A percentile compares a stretch with the other conserved stretches of the same genome.
Conservation (phyloP, 2,797 vertebrate species). For the Gallinago solitaria region DNA sequence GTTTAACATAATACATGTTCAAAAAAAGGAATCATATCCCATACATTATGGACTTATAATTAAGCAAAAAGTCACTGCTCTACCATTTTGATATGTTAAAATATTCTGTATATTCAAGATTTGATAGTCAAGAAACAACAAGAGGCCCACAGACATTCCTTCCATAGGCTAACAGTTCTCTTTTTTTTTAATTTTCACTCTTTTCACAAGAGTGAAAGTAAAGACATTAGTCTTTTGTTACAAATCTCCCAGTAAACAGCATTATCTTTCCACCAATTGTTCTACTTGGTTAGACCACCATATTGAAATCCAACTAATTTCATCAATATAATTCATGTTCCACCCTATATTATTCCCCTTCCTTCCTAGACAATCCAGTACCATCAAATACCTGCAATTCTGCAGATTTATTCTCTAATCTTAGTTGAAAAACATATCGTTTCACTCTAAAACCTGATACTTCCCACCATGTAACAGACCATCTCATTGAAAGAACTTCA, state of each 20-base stretch:
- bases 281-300: not conserved
- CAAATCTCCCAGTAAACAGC: not conserved
- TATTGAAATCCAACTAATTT: not conserved
- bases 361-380: not conserved
- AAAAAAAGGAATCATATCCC: not conserved
- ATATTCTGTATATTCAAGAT: not conserved
- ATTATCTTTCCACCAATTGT: not conserved
- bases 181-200: not conserved
- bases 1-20: not conserved
- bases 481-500: not conserved
- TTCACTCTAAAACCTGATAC: not conserved
- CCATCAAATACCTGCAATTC: not conserved
- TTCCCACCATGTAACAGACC: not conserved
- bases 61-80: not conserved
- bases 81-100: not conserved
- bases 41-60: not conserved
- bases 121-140: not conserved
- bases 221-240: not conserved
- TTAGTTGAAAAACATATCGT: not conserved
- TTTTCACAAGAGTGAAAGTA: not conserved
- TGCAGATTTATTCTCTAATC: not conserved
- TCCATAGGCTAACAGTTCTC: not conserved
- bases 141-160: not conserved
- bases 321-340: not conserved
- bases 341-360: not conserved